Base-by-base conservation (phyloP, 2,113 vertebrate genomes). In the Bombycilla garrulus region DNA sequence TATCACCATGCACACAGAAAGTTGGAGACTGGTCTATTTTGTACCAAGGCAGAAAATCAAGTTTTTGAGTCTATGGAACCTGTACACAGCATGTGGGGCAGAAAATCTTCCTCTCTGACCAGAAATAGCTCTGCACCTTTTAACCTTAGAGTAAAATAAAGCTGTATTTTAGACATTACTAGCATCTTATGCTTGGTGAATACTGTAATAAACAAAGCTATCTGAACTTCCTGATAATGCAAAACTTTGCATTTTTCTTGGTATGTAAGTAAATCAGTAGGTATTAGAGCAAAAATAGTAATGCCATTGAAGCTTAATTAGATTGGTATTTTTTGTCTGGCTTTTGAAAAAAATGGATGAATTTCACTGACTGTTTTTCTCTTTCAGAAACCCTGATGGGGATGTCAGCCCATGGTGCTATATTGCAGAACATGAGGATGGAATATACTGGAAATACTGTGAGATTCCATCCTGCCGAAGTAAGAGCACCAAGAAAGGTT, bases 391-490 rank as follows among this genome's bases (percentile, higher is more conserved):
- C 86, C 99, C 99, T 4, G 99, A 99, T 61, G 99, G 99, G 51
- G 99, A 99, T 17, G 99, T 99, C 83, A 99, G 99, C 95, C 99
- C 99, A 0, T 99, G 99, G 99, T 99, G 99, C 96, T 99, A 99
- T 56, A 98, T 99, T 81, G 98, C 99, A 2, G 99, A 99, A 74
- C 98, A 99, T 0, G 99, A 99, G 57, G 99, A 99, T 5, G 98
- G 99, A 12, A 98, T 99, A 94, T 99, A 99, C 96, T 99, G 99
- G 99, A 99, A 98, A 91, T 99, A 99, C 98, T 99, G 99, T 65
- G 99, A 99, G 96, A 99, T 99, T 90, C 98, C 99, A 3, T 98
- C 98, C 28, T 99, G 99, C 92, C 98, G 98, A 97, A 99, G 99
- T 99, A 98, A 99, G 99, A 58, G 57, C 61, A 42, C 28, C 2